These are phyloP conservation scores for Myathropa florea DNA, from an alignment of 2,888 invertebrate genomes.

Conservation along the genomic window DNA sequence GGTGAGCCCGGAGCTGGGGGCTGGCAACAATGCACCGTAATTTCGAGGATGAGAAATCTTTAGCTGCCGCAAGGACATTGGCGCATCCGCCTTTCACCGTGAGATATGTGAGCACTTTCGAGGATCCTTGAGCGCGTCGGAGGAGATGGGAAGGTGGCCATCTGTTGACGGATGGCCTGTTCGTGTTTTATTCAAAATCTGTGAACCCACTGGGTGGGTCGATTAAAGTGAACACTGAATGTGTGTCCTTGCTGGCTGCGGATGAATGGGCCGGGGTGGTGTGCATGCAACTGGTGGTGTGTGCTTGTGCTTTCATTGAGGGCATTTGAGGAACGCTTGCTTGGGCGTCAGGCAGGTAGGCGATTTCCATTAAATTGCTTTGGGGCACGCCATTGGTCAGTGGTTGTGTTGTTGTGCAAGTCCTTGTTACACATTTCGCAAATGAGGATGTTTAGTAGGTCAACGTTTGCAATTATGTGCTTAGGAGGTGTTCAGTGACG, in stretches of 20 bases:
- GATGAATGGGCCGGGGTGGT: background rate
- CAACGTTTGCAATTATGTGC: slow-evolving; percentile 61
- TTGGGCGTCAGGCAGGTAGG: slow-evolving; percentile 14
- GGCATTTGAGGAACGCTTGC: slow-evolving; percentile 41
- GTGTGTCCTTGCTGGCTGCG: slow-evolving; percentile 44
- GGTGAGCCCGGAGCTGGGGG: slow-evolving; percentile 39
- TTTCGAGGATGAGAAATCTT: slow-evolving; percentile 61
- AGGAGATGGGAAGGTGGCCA: background rate
- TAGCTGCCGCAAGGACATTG: slow-evolving; percentile 21
- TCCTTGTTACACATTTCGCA: slow-evolving; percentile 65
- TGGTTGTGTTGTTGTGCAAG: slow-evolving; percentile 41
- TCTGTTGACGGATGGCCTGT: slow-evolving; percentile 18
- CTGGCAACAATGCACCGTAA: slow-evolving; percentile 50
- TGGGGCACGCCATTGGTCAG: slow-evolving; percentile 62
- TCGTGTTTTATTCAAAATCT: slow-evolving; percentile 30
- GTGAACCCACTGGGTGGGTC: slow-evolving; percentile 1
- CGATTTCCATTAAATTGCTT: slow-evolving; percentile 50
- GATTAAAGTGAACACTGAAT: slow-evolving; percentile 5
- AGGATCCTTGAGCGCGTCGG: background rate
- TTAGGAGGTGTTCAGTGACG: slow-evolving; percentile 53
- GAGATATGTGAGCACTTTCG: slow-evolving; percentile 33
- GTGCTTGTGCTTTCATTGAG: slow-evolving; percentile 50
- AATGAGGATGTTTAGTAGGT: slow-evolving; percentile 58
- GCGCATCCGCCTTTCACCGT: slow-evolving; percentile 12
- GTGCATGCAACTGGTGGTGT: slow-evolving; percentile 57